Conservation (phyloP, 2,888 invertebrate species). For the Diplazon laetatorius region DNA sequence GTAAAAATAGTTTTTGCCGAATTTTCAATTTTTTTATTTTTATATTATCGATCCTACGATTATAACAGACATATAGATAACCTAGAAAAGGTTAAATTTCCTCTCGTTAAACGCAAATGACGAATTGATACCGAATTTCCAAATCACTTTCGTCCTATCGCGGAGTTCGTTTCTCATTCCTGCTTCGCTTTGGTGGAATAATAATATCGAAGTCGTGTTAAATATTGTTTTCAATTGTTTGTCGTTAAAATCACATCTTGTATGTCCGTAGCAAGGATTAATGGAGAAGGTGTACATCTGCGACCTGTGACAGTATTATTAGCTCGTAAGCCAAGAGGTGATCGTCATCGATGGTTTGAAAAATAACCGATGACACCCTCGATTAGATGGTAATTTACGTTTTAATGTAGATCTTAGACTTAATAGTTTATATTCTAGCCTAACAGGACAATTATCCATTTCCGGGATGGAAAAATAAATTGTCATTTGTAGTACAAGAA, state of each 20-base stretch:
- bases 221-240: background rate
- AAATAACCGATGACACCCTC: conserved; percentile 37
- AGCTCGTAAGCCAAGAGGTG: conserved; percentile 55
- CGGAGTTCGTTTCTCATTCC: conserved; percentile 32
- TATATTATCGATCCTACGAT: background rate
- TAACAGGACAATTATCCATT: background rate
- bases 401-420: conserved; percentile 28
- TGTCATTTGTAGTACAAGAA: background rate
- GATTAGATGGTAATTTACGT: conserved; percentile 22
- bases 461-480: background rate
- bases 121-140: background rate
- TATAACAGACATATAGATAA: background rate
- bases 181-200: conserved; percentile 27
- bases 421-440: conserved; percentile 21
- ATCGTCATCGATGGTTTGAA: conserved; percentile 21
- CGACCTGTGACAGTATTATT: conserved; percentile 69
- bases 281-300: conserved; percentile 61
- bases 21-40: background rate
- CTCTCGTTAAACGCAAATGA: background rate
- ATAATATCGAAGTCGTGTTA: conserved; percentile 11
- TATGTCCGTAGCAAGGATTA: background rate
- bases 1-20: background rate
- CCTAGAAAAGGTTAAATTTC: background rate
- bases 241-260: background rate
- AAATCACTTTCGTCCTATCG: conserved; percentile 28